Conservation (phyloP, 1,140 invertebrate genomes). For the Aethina tumida region DNA sequence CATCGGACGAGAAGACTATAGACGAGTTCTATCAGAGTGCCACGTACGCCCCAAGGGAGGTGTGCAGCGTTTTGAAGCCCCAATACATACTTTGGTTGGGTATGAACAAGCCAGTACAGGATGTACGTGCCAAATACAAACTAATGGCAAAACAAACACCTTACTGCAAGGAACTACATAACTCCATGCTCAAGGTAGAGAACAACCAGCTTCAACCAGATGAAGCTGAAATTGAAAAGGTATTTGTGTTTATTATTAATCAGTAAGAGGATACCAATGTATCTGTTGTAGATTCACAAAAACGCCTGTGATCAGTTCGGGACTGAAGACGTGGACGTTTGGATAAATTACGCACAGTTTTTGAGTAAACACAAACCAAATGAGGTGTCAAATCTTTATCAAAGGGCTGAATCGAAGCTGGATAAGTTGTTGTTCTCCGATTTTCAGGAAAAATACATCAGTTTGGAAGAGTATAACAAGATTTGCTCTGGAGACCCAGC, state of each 20-base stretch:
- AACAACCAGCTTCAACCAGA: constrained; percentile 35
- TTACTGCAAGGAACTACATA: constrained; percentile 18
- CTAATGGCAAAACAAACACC: constrained; percentile 2
- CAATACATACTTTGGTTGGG: constrained; percentile 23
- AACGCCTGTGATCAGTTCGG: constrained; percentile 42
- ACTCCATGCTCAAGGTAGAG: constrained; percentile 35
- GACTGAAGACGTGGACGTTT: constrained; percentile 41
- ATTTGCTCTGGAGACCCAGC: too few species aligned
- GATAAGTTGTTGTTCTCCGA: too few species aligned
- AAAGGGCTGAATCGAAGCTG: too few species aligned
- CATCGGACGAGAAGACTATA: constrained; percentile 10
- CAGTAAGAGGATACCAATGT: too few species aligned
- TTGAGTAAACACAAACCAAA: too few species aligned
- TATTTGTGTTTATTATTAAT: too few species aligned
- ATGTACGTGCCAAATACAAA: constrained; percentile 1
- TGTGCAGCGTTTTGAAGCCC: constrained; percentile 19
- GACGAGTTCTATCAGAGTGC: constrained; percentile 16
- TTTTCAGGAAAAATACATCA: too few species aligned
- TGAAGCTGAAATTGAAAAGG: constrained; percentile 33
- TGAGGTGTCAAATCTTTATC: too few species aligned
- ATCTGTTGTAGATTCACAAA: too few species aligned
- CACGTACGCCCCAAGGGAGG: constrained; percentile 16
- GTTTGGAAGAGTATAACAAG: too few species aligned
- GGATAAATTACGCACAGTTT: constrained; percentile 48
- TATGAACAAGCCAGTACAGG: constrained; percentile 9